Conservation (phyloP, 2,797 vertebrate species). For the Acrocephalus scirpaceus region DNA sequence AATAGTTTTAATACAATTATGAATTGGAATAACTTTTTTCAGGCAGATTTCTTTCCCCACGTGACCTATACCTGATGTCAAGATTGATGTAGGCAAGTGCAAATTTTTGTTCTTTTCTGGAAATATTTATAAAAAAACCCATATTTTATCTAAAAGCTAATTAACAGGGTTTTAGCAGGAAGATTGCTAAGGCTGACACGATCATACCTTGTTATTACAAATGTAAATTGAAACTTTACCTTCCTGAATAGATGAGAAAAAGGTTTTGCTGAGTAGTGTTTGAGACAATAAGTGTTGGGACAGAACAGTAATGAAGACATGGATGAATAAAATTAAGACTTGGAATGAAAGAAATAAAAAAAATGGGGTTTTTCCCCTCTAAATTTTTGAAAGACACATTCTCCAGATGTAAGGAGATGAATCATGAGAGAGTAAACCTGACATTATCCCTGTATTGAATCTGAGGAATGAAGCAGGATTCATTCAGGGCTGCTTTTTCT, state of each 20-base stretch:
- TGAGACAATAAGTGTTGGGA: not conserved
- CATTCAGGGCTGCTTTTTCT: not conserved
- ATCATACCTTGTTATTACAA: not conserved
- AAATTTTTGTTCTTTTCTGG: constrained; percentile 1
- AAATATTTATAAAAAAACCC: constrained; percentile 3
- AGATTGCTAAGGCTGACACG: not conserved
- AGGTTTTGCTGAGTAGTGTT: not conserved
- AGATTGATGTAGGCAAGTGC: not conserved
- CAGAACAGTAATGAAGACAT: not conserved
- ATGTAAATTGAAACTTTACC: not conserved
- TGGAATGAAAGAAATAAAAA: not conserved
- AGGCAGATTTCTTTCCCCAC: not conserved
- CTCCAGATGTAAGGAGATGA: constrained; percentile 28
- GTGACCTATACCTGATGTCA: not conserved
- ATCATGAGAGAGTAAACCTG: constrained; percentile 16
- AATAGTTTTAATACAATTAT: not conserved
- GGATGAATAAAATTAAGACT: constrained; percentile 11
- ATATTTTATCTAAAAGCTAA: constrained; percentile 14
- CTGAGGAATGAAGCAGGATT: not conserved
- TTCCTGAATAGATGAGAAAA: not conserved
- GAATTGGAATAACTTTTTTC: not conserved
- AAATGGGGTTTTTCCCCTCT: accelerated
- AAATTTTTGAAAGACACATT: constrained; percentile 30
- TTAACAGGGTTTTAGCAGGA: not conserved
- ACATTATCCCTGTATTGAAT: not conserved